Evolutionary conservation across 2,888 invertebrate species (phyloP), one percentile per base, ranked within the genome.

Genomic region (Euphydryas editha): DNA sequence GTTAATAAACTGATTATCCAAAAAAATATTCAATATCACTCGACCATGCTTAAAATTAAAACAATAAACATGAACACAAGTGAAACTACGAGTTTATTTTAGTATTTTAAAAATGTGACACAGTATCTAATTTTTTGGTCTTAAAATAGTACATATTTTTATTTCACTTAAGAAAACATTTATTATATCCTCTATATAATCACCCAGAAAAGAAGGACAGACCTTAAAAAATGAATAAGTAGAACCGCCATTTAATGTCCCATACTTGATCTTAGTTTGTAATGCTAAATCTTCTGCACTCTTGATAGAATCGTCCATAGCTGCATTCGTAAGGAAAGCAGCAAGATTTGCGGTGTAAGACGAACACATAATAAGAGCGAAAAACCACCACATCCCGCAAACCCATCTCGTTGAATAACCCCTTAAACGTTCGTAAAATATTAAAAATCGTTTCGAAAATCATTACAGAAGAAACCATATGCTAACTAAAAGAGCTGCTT

Each of bases 191-290:
- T 39, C 11, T 11, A 1, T 15, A 11, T 15, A 39, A 39, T 11
- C 11, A 39, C 39, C 13, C 3, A 15, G 11, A 47, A 42, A 24
- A 21, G n/a, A 20, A 18, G 21, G 44, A 44, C 30, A 13, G 37
- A 98, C 97, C 93, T 95, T 95, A 82, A 99, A 99, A 87, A 99
- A 99, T 0, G 95, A 95, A 78, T 95, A 95, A 0, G 99, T 99
- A 5, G 99, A 97, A 17, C 99, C 99, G 20, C 96, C 97, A 46
- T 84, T 78, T n/a, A 98, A 91, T n/a, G 96, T 96, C 5, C 99
- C 99, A 85, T 98, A 99, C 87, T 98, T 98, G 74, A 99, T 98
- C 87, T 97, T 97, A n/a, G 95, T 97, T 87, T 99, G 99, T 79
- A 95, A 95, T 0, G 98, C 97, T 67, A 99, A 93, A 87, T 99